Percentiles rank a stretch among this genome's conserved stretches.
Evolutionary conservation across 2,888 invertebrate species (phyloP).

Genomic region (Orchesella flavescens): DNA sequence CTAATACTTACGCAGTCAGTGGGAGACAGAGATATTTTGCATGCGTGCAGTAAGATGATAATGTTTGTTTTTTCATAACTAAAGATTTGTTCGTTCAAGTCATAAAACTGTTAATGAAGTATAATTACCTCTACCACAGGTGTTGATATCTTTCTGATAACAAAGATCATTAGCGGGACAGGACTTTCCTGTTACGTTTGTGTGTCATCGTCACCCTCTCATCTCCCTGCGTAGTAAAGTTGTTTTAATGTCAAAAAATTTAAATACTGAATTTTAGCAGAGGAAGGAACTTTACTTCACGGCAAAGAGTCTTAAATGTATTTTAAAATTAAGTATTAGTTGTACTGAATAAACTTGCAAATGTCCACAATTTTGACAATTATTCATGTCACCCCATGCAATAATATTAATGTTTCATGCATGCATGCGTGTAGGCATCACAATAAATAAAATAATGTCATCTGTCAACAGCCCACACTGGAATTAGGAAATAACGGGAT

Average conservation of each 20-base stretch:
- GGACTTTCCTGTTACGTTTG: constrained; percentile 45
- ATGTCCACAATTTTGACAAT: too few species aligned
- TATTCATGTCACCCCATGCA: neutral
- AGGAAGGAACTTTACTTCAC: too few species aligned
- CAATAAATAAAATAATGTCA: constrained; percentile 5
- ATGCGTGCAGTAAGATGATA: too few species aligned
- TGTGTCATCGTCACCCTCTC: constrained; percentile 26
- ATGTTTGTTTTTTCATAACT: too few species aligned
- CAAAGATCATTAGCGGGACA: constrained; percentile 31
- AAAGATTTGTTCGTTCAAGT: neutral
- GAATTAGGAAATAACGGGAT: constrained; percentile 10
- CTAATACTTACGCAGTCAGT: too few species aligned
- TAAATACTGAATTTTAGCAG: too few species aligned
- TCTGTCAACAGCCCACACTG: constrained; percentile 26
- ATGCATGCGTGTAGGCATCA: neutral
- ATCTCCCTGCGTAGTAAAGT: too few species aligned
- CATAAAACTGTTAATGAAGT: constrained; percentile 52
- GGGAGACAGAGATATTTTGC: too few species aligned
- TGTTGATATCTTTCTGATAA: constrained; percentile 47
- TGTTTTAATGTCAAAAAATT: too few species aligned
- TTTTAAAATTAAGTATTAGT: too few species aligned
- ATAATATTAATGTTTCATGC: neutral
- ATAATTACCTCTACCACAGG: constrained; percentile 39
- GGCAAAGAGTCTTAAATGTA: too few species aligned
- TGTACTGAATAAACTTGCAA: too few species aligned